Base-by-base conservation (phyloP, 1,140 invertebrate genomes). In the Cyclargus thomasi region DNA sequence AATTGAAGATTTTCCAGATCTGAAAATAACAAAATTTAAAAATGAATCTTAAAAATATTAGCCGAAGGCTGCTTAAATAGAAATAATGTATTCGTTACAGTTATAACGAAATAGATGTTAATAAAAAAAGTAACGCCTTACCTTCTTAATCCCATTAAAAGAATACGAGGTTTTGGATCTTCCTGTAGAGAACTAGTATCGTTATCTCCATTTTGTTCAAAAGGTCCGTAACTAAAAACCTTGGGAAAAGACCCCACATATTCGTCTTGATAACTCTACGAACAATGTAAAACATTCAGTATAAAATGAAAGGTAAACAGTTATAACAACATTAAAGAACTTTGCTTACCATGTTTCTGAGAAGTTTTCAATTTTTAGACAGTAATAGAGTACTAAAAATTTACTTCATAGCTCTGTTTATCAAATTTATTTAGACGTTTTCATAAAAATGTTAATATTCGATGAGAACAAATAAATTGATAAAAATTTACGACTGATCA, bases 1-100 rank as follows among this genome's bases (percentile, higher is more conserved):
- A 82, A 99, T 99, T 1, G 99, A 99, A n/a, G 98, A 99, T 91
- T 99, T 99, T 68, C 99, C 99, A 88, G 98, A 99, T 85, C 98
- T 98, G 79, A 70, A 74, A 74, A 65, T 47, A 14, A 39, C 11
- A 16, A 8, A 14, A 14, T 11, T 14, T 8, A 14, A 1, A 47
- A 14, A 47, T 47, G 8, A 8, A 47, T 47, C 1, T 1, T 2
- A 29, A 23, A 6, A 29, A 29, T 29, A 0, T 4, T 29, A 4
- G 29, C 5, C 29, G 8, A 6, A 29, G 5, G 29, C 8, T 4
- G 29, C 29, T 29, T 7, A 29, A 23, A 23, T 6, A 23, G 23
- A 23, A 23, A 1, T 1, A 23, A 23, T 23, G 29, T 29, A 8
- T 7, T 4, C 29, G 29, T 29, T 29, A 7, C 29, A 29, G 2